A percentile compares a stretch with the other conserved stretches of the same genome.
These are phyloP conservation scores for Apistogramma diplotaenia DNA, from an alignment of 2,113 vertebrate genomes.

Conservation along the genomic window DNA sequence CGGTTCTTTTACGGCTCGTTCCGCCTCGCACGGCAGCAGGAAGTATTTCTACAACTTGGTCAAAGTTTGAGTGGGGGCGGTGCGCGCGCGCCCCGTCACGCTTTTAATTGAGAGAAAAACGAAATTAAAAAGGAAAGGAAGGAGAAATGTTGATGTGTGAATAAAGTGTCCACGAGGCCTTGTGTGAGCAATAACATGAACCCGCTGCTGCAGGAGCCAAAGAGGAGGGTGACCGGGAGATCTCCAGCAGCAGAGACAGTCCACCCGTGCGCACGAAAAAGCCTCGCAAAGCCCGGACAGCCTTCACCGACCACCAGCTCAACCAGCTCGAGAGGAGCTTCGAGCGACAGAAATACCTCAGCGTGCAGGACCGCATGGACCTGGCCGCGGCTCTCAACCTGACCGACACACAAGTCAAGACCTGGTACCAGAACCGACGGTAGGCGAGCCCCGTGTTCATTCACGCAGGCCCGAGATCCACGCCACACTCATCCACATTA, in stretches of 20 bases:
- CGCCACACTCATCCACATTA: too few species aligned
- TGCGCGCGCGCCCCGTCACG: background rate
- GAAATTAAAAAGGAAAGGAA: background rate
- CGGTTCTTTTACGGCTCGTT: conserved; percentile 51
- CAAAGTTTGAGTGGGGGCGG: conserved; percentile 25
- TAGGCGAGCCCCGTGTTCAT: conserved; percentile 44
- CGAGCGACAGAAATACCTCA: conserved; percentile 97
- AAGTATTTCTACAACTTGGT: background rate
- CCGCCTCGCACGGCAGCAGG: background rate
- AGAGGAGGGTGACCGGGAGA: conserved; percentile 95
- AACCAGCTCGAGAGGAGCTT: conserved; percentile 98
- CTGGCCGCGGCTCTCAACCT: conserved; percentile 94
- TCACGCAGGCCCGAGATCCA: too few species aligned
- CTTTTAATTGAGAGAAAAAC: background rate
- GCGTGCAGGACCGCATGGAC: conserved; percentile 99
- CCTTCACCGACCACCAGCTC: conserved; percentile 97
- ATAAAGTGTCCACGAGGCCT: background rate
- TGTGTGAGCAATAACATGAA: background rate
- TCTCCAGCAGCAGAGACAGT: conserved; percentile 96
- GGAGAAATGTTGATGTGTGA: background rate
- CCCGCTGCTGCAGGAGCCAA: conserved; percentile 80
- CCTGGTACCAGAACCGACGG: conserved; percentile 96
- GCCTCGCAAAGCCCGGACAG: conserved; percentile 94
- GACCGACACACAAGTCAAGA: conserved; percentile 95
- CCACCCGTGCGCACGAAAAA: conserved; percentile 94